Conservation (phyloP, 2,888 invertebrate genomes). For the Polylopha cassiicola region DNA sequence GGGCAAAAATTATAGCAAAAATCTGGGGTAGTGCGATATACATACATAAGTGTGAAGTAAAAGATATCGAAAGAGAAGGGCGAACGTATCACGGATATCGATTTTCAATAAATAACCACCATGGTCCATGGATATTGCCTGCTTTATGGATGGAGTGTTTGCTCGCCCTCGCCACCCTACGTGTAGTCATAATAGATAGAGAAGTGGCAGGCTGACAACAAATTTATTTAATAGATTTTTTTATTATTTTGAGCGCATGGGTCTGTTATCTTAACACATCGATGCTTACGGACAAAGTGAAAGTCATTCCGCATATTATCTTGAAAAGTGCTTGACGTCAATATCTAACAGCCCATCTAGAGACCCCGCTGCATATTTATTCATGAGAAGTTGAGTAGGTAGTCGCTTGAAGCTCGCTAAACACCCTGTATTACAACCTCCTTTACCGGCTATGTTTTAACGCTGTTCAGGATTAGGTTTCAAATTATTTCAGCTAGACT, state of each 20-base stretch:
- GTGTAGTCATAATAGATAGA: too few species aligned
- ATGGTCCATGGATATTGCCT: constrained; percentile 9
- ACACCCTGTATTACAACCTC: constrained; percentile 45
- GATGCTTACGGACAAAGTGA: constrained; percentile 19
- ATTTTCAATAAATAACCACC: constrained; percentile 16
- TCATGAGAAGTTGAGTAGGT: constrained; percentile 40
- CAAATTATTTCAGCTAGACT: constrained; percentile 34
- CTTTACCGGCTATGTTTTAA: constrained; percentile 41
- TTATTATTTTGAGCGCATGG: too few species aligned
- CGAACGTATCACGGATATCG: constrained; percentile 16
- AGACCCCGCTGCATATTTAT: constrained; percentile 40
- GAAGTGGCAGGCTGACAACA: too few species aligned
- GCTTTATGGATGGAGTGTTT: constrained; percentile 13
- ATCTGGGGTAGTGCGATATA: not conserved
- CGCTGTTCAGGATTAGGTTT: constrained; percentile 40
- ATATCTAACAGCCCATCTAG: constrained; percentile 23
- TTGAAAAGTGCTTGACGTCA: constrained; percentile 27
- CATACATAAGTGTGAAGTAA: constrained; percentile 1
- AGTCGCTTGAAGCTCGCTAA: constrained; percentile 39
- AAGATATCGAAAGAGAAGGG: constrained; percentile 5
- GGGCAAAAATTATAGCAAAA: not conserved
- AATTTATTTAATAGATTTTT: too few species aligned
- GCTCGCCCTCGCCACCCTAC: constrained; percentile 6
- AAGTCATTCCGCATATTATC: constrained; percentile 32
- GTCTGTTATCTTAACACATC: too few species aligned